Conservation (phyloP, 2,888 invertebrate genomes). For the Xanthia icteritia region DNA sequence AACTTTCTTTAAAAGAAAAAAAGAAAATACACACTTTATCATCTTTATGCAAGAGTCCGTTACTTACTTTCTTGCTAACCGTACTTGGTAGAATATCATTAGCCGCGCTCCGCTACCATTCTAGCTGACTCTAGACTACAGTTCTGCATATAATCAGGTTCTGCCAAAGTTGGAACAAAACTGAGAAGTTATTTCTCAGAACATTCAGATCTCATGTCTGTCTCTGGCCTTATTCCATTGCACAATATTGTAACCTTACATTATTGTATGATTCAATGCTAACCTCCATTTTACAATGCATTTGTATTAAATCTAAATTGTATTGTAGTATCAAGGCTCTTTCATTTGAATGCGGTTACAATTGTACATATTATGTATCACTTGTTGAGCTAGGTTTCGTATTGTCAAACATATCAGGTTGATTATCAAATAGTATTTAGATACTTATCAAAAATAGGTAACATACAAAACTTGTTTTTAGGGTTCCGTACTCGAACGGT, state of each 20-base stretch:
- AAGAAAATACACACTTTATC: background rate
- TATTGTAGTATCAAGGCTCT: conserved; percentile 48
- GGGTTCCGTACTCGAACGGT: too few relatives aligned
- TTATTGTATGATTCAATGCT: conserved; percentile 30
- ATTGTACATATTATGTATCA: conserved; percentile 40
- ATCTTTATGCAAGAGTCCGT: background rate
- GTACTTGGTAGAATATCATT: conserved; percentile 48
- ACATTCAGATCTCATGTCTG: conserved; percentile 33
- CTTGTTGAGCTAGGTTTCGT: conserved; percentile 1
- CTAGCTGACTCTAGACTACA: conserved; percentile 26
- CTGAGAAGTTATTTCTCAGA: conserved; percentile 27
- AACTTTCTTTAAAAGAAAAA: background rate
- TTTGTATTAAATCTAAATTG: conserved; percentile 41
- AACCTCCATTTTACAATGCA: conserved; percentile 49
- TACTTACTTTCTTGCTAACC: conserved; percentile 18
- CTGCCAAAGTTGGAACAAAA: conserved; percentile 32
- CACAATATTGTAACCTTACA: conserved; percentile 32
- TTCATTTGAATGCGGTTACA: conserved; percentile 37
- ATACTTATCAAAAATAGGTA: background rate
- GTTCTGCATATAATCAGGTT: conserved; percentile 51
- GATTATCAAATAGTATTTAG: background rate
- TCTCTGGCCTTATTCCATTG: conserved; percentile 26
- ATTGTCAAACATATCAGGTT: conserved; percentile 24
- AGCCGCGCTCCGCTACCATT: conserved; percentile 24
- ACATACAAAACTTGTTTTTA: too few relatives aligned